Evolutionary conservation across 2,888 invertebrate genomes (phyloP).

Genomic region (Orthosia gracilis): DNA sequence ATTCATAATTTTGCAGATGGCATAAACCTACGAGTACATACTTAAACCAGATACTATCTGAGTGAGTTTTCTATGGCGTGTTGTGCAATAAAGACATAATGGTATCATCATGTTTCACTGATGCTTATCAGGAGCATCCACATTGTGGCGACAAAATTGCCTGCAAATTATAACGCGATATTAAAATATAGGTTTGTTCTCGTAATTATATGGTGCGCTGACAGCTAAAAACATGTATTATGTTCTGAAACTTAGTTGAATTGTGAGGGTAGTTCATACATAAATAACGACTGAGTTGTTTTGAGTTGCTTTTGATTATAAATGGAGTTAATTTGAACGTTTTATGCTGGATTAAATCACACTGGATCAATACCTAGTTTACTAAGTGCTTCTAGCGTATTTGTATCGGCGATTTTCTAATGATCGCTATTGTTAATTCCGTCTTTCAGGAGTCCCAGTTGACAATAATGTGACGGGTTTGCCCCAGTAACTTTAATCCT

Average conservation of each 20-base stretch:
- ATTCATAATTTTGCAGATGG: slow-evolving; percentile 28
- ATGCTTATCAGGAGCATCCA: slow-evolving; percentile 66
- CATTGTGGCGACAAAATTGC: slow-evolving; percentile 73
- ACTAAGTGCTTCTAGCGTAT: not conserved
- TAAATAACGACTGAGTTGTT: slow-evolving; percentile 14
- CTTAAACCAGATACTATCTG: slow-evolving; percentile 52
- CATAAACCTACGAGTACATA: slow-evolving; percentile 11
- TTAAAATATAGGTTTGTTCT: slow-evolving; percentile 69
- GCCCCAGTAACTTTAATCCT: not conserved
- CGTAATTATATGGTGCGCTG: slow-evolving; percentile 67
- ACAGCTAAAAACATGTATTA: slow-evolving; percentile 65
- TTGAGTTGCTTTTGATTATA: not conserved
- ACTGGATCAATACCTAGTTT: not conserved
- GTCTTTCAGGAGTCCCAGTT: not conserved
- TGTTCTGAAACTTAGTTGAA: slow-evolving; percentile 41
- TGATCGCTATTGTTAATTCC: not conserved
- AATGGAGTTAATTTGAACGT: not conserved
- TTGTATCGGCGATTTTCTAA: not conserved
- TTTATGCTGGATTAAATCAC: not conserved
- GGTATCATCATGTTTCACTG: slow-evolving; percentile 69
- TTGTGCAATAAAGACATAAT: slow-evolving; percentile 69
- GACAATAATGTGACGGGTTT: not conserved
- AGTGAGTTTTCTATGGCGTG: slow-evolving; percentile 57
- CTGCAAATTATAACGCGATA: slow-evolving; percentile 69
- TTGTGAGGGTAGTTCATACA: slow-evolving; percentile 36